These are phyloP conservation scores for Cichladusa arquata DNA, from an alignment of 2,113 vertebrate species.

Conservation along the genomic window DNA sequence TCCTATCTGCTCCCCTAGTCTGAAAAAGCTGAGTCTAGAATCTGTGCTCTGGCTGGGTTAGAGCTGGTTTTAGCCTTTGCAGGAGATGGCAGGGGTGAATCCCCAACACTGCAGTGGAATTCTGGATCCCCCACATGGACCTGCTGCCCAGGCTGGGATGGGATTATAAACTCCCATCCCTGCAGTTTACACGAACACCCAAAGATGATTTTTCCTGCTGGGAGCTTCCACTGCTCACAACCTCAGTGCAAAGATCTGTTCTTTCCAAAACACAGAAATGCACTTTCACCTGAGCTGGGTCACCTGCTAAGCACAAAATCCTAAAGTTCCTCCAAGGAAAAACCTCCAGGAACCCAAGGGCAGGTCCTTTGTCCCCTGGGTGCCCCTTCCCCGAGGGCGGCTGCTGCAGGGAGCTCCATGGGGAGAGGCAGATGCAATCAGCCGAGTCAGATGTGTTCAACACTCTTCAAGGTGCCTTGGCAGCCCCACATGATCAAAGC, in stretches of 20 bases:
- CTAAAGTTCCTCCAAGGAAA: not conserved
- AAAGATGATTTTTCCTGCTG: not conserved
- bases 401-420: not conserved
- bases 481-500: conserved; percentile 40
- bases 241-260: not conserved
- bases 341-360: not conserved
- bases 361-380: not conserved
- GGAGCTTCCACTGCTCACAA: not conserved
- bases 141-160: not conserved
- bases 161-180: not conserved
- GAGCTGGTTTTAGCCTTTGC: not conserved
- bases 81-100: not conserved
- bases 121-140: not conserved
- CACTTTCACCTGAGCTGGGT: not conserved
- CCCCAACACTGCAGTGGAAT: not conserved
- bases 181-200: not conserved
- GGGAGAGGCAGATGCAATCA: not conserved
- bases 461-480: not conserved
- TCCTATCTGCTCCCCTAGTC: not conserved
- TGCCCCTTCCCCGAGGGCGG: not conserved
- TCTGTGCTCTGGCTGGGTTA: not conserved
- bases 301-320: not conserved
- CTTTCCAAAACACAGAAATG: not conserved
- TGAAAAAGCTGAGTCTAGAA: not conserved
- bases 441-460: not conserved